phyloP scores from a whole-genome alignment of 2,113 vertebrate species.

The Oryzias javanicus region DNA sequence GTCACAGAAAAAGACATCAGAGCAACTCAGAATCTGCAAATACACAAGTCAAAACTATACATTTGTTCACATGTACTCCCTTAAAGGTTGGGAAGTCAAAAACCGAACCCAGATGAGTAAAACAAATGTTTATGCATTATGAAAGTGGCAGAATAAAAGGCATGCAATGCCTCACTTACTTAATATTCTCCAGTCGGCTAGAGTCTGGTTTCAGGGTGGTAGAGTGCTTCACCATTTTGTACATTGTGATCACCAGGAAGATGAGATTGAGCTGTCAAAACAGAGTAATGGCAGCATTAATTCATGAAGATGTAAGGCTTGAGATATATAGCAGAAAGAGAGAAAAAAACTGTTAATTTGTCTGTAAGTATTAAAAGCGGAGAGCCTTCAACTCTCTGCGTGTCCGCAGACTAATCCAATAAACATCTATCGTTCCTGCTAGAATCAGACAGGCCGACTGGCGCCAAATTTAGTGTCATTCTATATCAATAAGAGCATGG shows the following conservation, averaged over 20 bases:
- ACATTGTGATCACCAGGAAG: constrained; percentile 99
- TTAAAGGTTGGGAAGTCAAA: neutral
- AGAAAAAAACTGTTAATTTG: constrained; percentile 68
- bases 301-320: constrained; percentile 58
- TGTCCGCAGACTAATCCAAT: constrained; percentile 77
- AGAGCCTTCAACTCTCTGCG: constrained; percentile 65
- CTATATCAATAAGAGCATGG: constrained; percentile 79
- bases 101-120: constrained; percentile 29
- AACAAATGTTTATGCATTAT: constrained; percentile 15
- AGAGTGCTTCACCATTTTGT: constrained; percentile 99
- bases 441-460: constrained; percentile 72
- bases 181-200: constrained; percentile 99
- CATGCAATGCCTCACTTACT: constrained; percentile 85
- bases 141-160: constrained; percentile 24
- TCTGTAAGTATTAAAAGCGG: constrained; percentile 69
- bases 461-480: constrained; percentile 80
- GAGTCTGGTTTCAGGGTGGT: constrained; percentile 99
- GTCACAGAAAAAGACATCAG: neutral
- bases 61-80: neutral
- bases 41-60: neutral
- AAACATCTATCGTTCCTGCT: constrained; percentile 73
- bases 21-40: neutral
- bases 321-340: constrained; percentile 40
- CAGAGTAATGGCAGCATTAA: constrained; percentile 77
- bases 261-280: constrained; percentile 97